These are phyloP conservation scores for Echiichthys vipera DNA, from an alignment of 2,797 vertebrate species.

Conservation along the genomic window DNA sequence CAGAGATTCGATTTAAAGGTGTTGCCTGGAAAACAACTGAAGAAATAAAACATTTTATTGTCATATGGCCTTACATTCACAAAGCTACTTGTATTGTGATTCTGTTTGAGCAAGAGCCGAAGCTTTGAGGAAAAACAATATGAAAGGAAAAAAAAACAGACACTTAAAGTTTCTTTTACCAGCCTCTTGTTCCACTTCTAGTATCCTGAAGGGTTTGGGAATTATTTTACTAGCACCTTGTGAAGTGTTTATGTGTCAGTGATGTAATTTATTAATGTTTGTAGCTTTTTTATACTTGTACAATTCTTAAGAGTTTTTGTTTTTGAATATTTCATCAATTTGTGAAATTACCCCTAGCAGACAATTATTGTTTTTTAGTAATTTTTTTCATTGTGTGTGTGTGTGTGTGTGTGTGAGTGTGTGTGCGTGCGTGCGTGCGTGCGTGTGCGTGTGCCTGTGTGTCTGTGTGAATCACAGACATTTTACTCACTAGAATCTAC, in stretches of 20 bases:
- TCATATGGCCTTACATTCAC: constrained; percentile 91
- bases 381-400: constrained; percentile 13
- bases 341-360: constrained; percentile 84
- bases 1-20: constrained; percentile 75
- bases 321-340: constrained; percentile 94
- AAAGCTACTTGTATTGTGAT: constrained; percentile 87
- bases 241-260: constrained; percentile 99
- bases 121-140: constrained; percentile 79
- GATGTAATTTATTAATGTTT: constrained; percentile 99
- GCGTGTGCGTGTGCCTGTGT: constrained; percentile 18
- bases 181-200: constrained; percentile 94
- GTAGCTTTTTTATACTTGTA: constrained; percentile 99
- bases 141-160: constrained; percentile 44
- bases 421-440: not conserved
- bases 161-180: constrained; percentile 87
- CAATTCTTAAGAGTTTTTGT: constrained; percentile 97
- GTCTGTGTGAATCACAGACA: constrained; percentile 68
- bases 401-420: not conserved
- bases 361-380: constrained; percentile 63
- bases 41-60: constrained; percentile 74
- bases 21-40: constrained; percentile 94
- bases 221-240: constrained; percentile 99
- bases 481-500: constrained; percentile 65
- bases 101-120: constrained; percentile 84
- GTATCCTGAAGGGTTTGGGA: constrained; percentile 90